Conservation (phyloP, 2,797 vertebrate species). For the Rachycentron canadum region DNA sequence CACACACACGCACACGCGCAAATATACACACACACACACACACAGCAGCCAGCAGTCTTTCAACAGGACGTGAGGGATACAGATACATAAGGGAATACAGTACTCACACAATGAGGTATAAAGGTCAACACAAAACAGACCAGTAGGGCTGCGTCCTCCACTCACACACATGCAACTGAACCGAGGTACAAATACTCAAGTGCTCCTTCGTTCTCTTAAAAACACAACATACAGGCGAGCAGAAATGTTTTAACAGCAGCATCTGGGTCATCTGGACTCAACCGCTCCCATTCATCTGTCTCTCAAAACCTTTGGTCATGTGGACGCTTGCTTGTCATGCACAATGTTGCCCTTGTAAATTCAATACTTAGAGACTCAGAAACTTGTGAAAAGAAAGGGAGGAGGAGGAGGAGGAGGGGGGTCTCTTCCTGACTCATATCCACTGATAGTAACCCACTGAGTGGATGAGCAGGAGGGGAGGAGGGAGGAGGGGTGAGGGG, state of each 20-base stretch:
- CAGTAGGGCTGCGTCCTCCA: conserved; percentile 61
- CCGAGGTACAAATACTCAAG: conserved; percentile 77
- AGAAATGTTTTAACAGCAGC: conserved; percentile 78
- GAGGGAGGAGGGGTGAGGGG: not conserved
- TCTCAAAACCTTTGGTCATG: conserved; percentile 80
- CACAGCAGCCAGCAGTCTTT: conserved; percentile 52
- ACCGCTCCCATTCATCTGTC: conserved; percentile 63
- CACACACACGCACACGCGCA: not conserved
- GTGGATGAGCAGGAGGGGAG: conserved; percentile 36
- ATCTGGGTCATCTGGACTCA: conserved; percentile 70
- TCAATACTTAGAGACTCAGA: conserved; percentile 62
- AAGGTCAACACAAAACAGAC: conserved; percentile 77
- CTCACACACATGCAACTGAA: conserved; percentile 77
- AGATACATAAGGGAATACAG: conserved; percentile 76
- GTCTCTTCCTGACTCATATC: conserved; percentile 42
- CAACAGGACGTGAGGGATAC: conserved; percentile 70
- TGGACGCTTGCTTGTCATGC: conserved; percentile 73
- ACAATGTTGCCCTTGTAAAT: conserved; percentile 58
- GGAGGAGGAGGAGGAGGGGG: too few species aligned
- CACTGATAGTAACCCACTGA: conserved; percentile 43
- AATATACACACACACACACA: conserved; percentile 35
- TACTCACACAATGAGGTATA: conserved; percentile 84
- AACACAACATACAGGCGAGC: conserved; percentile 76
- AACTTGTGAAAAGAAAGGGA: conserved; percentile 40
- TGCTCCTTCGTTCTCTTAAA: conserved; percentile 70